Evolutionary conservation across 2,888 invertebrate genomes (phyloP).

Genomic region (Eupelmus urozonus): DNA sequence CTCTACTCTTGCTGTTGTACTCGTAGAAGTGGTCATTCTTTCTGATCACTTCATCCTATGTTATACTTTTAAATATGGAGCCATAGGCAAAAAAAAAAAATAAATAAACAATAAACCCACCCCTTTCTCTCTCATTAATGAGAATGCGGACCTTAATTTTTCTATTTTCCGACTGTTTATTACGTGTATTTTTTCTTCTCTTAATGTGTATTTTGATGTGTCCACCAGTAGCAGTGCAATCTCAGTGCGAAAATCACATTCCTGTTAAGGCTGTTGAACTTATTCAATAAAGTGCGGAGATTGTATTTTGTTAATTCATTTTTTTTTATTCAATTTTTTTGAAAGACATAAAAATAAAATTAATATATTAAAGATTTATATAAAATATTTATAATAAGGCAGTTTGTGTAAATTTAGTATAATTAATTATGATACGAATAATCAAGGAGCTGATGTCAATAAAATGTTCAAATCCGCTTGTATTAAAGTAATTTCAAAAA

Average conservation of each 20-base stretch:
- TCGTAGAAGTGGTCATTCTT: conserved; percentile 41
- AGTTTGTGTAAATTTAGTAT: background rate
- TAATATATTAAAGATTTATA: background rate
- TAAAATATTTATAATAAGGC: background rate
- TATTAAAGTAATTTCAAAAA: background rate
- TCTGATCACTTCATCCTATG: conserved; percentile 14
- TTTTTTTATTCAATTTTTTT: no score
- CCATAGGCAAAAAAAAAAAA: conserved; percentile 21
- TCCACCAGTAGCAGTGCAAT: conserved; percentile 48
- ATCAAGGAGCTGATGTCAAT: background rate
- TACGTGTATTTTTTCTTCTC: conserved; percentile 26
- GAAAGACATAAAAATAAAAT: no score
- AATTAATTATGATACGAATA: no score
- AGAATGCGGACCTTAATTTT: conserved; percentile 41
- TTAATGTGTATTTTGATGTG: conserved; percentile 50
- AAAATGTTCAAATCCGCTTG: background rate
- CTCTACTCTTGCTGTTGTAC: conserved; percentile 54
- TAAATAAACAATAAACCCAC: no score
- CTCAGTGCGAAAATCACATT: conserved; percentile 46
- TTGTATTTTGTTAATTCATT: no score
- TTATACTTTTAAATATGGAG: conserved; percentile 11
- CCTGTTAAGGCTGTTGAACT: no score
- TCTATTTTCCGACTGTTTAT: conserved; percentile 45
- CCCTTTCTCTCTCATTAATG: conserved; percentile 10
- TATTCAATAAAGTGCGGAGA: background rate